A percentile compares a stretch with the other conserved stretches of the same genome.
These are phyloP conservation scores for Sarcophaga bullata DNA, from an alignment of 1,140 invertebrate species.

Conservation along the genomic window DNA sequence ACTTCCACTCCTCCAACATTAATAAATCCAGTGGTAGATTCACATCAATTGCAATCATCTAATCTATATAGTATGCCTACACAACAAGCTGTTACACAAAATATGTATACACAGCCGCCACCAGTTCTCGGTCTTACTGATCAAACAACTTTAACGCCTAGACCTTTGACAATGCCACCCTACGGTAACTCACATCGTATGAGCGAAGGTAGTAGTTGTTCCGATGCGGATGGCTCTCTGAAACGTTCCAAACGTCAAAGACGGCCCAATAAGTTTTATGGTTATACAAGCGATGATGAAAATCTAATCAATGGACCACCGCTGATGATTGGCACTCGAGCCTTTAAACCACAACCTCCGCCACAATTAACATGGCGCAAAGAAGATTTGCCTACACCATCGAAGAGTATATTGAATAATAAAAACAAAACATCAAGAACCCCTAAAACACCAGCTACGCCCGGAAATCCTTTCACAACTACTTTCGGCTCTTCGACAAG, in stretches of 20 bases:
- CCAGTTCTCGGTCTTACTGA: not conserved
- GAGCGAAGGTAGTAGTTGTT: constrained; percentile 64
- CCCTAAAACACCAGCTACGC: constrained; percentile 44
- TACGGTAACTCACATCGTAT: constrained; percentile 25
- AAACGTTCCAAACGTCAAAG: constrained; percentile 80
- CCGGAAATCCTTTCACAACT: not conserved
- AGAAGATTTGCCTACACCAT: constrained; percentile 69
- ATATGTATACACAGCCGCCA: constrained; percentile 16
- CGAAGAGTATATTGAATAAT: constrained; percentile 52
- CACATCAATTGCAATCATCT: not conserved
- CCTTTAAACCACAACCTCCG: constrained; percentile 71
- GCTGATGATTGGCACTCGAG: constrained; percentile 64
- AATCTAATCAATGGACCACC: constrained; percentile 54
- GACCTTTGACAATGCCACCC: constrained; percentile 23
- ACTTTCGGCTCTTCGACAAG: constrained; percentile 20
- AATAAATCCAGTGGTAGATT: constrained; percentile 27
- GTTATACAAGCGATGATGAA: constrained; percentile 85
- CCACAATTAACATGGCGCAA: constrained; percentile 75
- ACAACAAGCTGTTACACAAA: constrained; percentile 24
- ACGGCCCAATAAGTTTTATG: constrained; percentile 85
- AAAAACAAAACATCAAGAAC: constrained; percentile 48
- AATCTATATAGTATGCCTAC: not conserved
- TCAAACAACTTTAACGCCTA: constrained; percentile 25
- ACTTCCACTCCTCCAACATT: not conserved
- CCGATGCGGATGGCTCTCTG: constrained; percentile 68